These are phyloP conservation scores for Drosophila stalkeri DNA, from an alignment of 2,888 invertebrate species.

Conservation along the genomic window DNA sequence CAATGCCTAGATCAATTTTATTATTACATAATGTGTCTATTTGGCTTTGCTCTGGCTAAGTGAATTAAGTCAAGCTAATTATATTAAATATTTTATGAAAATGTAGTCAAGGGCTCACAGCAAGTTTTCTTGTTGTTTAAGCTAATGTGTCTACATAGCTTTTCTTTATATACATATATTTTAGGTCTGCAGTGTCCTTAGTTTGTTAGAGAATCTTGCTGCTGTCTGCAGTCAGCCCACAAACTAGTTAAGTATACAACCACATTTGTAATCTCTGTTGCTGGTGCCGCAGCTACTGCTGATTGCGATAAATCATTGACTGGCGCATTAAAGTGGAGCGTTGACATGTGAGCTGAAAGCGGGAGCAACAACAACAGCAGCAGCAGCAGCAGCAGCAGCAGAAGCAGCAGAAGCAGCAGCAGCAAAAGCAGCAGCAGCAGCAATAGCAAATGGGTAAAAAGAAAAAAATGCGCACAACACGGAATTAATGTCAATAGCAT, in stretches of 20 bases:
- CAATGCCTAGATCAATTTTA: too few species aligned
- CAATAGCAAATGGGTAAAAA: slow-evolving; percentile 32
- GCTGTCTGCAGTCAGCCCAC: slow-evolving; percentile 34
- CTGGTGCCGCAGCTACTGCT: slow-evolving; percentile 14
- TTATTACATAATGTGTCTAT: background rate
- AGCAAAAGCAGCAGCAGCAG: background rate
- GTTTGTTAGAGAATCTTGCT: slow-evolving; percentile 31
- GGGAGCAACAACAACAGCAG: slow-evolving; percentile 19
- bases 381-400: slow-evolving; percentile 9
- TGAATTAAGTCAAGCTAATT: background rate
- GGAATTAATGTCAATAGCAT: slow-evolving; percentile 78
- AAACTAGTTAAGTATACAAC: slow-evolving; percentile 36
- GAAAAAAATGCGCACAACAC: slow-evolving; percentile 73
- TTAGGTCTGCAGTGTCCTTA: slow-evolving; percentile 19
- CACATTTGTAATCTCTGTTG: slow-evolving; percentile 52
- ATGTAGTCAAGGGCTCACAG: background rate
- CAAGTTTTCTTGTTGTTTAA: background rate
- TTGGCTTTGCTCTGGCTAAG: too few species aligned
- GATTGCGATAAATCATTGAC: slow-evolving; percentile 66
- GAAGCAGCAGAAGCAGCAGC: slow-evolving; percentile 8
- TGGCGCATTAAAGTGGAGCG: slow-evolving; percentile 65
- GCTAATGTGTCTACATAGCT: background rate
- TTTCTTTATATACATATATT: background rate
- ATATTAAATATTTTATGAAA: background rate
- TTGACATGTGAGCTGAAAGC: slow-evolving; percentile 64